Conservation (phyloP, 2,113 vertebrate genomes). For the Actinemys pallida region DNA sequence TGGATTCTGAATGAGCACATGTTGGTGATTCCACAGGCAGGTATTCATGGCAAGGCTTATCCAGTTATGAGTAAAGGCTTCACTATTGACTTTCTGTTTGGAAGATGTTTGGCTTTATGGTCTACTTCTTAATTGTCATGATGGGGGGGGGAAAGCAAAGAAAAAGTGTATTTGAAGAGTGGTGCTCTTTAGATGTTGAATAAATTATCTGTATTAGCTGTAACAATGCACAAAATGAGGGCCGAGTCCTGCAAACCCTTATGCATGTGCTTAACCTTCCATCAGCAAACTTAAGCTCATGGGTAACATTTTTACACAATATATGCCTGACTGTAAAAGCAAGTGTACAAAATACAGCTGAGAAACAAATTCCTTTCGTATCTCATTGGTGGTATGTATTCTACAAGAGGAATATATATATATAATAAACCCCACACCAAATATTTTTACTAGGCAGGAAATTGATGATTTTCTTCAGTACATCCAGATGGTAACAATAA, state of each 20-base stretch:
- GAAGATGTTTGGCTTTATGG: background rate
- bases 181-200: background rate
- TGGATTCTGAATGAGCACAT: background rate
- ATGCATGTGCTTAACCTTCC: background rate
- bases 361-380: background rate
- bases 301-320: background rate
- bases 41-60: background rate
- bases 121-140: background rate
- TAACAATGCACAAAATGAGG: background rate
- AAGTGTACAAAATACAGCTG: background rate
- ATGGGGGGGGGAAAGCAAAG: background rate
- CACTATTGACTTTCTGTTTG: background rate
- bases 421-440: background rate
- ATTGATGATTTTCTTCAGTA: slow-evolving; percentile 39
- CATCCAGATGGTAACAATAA: slow-evolving; percentile 25
- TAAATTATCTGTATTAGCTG: background rate
- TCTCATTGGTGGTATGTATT: background rate
- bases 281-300: background rate
- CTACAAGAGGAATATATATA: background rate
- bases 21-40: background rate
- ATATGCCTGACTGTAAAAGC: background rate
- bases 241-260: background rate
- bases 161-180: background rate
- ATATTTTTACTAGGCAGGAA: slow-evolving; percentile 19
- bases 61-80: background rate